phyloP scores from a whole-genome alignment of 2,797 vertebrate species.

The Halcyon smyrnensis region DNA sequence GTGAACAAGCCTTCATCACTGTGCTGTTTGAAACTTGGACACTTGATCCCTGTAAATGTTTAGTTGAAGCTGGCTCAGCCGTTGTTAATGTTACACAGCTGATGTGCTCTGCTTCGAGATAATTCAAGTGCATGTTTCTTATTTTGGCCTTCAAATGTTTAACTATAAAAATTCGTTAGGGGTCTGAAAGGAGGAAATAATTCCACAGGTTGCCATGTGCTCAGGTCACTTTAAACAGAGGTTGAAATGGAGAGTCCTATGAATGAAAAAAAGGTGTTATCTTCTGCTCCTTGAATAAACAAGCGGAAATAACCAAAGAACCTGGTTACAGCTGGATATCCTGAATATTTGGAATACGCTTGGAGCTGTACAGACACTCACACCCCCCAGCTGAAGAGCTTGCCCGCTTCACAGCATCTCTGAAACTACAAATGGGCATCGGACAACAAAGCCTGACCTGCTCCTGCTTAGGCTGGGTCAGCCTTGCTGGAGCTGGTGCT shows the following conservation, averaged over 20 bases:
- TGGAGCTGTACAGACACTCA: neutral
- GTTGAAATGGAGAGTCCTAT: rapidly evolving
- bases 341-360: neutral
- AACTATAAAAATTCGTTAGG: neutral
- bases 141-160: neutral
- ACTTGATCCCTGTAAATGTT: neutral
- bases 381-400: rapidly evolving
- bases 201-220: neutral
- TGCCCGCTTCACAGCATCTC: neutral
- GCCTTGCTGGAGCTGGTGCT: neutral
- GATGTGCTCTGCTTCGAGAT: neutral
- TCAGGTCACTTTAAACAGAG: neutral
- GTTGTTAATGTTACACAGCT: neutral
- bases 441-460: neutral
- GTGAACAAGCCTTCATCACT: neutral
- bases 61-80: neutral
- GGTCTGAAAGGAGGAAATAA: neutral
- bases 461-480: neutral
- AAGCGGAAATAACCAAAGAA: neutral
- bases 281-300: neutral
- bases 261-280: neutral
- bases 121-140: neutral
- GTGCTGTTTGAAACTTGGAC: neutral
- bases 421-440: neutral
- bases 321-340: neutral